Evolutionary conservation across 2,113 vertebrate genomes (phyloP).

Genomic region (Paraplagusia blochii): DNA sequence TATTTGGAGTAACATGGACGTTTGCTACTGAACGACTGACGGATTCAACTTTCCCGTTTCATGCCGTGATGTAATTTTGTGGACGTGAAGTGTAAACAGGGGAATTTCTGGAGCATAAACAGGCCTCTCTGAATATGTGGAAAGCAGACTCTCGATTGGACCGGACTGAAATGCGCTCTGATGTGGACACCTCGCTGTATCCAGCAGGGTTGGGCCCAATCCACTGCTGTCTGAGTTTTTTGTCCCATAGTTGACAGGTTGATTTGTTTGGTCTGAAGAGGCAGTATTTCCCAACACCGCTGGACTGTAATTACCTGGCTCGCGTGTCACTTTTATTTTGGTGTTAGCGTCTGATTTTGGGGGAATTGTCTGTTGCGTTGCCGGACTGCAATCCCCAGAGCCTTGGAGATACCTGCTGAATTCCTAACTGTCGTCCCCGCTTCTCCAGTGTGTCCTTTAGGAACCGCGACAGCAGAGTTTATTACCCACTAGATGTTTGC

Average conservation of each 20-base stretch:
- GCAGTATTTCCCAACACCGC: constrained; percentile 17
- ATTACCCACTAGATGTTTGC: constrained; percentile 36
- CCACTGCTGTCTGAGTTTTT: constrained; percentile 15
- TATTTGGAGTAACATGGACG: constrained; percentile 21
- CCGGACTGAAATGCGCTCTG: constrained; percentile 33
- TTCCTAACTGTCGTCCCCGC: constrained; percentile 28
- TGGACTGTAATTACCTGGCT: constrained; percentile 18
- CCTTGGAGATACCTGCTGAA: constrained; percentile 32
- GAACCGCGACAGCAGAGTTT: constrained; percentile 36
- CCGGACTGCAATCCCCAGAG: background rate
- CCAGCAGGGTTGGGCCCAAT: constrained; percentile 36
- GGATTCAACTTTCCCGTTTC: constrained; percentile 45
- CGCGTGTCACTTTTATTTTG: constrained; percentile 17
- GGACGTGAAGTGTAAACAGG: constrained; percentile 51
- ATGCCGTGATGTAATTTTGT: constrained; percentile 58
- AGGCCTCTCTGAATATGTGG: constrained; percentile 48
- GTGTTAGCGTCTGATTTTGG: constrained; percentile 4
- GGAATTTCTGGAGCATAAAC: constrained; percentile 54
- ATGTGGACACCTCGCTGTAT: constrained; percentile 24
- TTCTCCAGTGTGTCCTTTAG: constrained; percentile 24
- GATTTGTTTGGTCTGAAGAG: constrained; percentile 39
- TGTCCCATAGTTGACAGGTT: constrained; percentile 31
- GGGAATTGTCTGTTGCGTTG: background rate
- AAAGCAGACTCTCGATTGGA: constrained; percentile 30
- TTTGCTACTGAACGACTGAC: constrained; percentile 46